Conservation (phyloP, 1,140 invertebrate species). For the Thaumetopoea pityocampa region DNA sequence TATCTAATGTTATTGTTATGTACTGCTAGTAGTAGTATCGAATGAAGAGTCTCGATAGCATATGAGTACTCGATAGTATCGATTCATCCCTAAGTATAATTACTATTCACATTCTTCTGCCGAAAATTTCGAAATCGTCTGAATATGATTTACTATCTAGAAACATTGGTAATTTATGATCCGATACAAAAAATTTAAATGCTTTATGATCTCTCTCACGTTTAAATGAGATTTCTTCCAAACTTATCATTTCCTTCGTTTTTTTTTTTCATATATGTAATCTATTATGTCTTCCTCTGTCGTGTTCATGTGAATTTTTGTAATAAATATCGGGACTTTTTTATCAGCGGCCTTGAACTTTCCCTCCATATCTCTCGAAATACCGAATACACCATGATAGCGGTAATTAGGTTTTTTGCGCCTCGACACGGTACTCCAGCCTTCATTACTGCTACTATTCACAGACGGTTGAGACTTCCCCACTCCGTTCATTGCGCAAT, state of each 20-base stretch:
- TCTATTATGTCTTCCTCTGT: slow-evolving; percentile 12
- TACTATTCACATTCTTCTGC: neutral
- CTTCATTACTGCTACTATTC: neutral
- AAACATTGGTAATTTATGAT: slow-evolving; percentile 17
- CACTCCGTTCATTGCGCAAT: neutral
- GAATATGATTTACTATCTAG: slow-evolving; percentile 23
- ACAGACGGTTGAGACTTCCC: neutral
- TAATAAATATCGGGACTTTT: slow-evolving; percentile 14
- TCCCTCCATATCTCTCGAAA: slow-evolving; percentile 1
- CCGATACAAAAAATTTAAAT: slow-evolving; percentile 22
- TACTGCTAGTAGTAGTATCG: too few relatives aligned
- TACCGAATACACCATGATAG: slow-evolving; percentile 3
- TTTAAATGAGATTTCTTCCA: slow-evolving; percentile 16
- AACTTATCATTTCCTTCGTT: slow-evolving; percentile 18
- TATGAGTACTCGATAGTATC: too few relatives aligned
- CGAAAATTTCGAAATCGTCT: slow-evolving; percentile 23
- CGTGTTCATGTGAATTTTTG: slow-evolving; percentile 14
- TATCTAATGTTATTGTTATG: too few relatives aligned
- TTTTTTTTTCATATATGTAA: slow-evolving; percentile 17
- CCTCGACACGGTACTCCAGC: slow-evolving; percentile 3
- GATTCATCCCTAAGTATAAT: too few relatives aligned
- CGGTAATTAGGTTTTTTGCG: slow-evolving; percentile 8
- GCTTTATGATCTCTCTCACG: slow-evolving; percentile 19
- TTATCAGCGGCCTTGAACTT: slow-evolving; percentile 16
- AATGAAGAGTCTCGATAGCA: too few relatives aligned